Percentiles rank a stretch among this genome's conserved stretches.
Conservation (phyloP, 1,140 invertebrate genomes). For the Drosophila ambigua region DNA sequence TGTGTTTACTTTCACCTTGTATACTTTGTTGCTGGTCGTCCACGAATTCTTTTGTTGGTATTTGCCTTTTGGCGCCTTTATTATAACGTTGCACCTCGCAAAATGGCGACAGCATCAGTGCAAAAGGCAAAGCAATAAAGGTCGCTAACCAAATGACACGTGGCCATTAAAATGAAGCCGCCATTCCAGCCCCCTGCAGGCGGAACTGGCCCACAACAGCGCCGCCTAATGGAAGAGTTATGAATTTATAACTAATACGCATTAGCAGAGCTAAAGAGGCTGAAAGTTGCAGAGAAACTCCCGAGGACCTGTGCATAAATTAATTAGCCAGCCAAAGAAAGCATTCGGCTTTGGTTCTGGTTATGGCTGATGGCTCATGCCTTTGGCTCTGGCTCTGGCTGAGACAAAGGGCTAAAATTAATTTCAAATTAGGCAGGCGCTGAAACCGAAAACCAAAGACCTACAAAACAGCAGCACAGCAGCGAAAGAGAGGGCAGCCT, state of each 20-base stretch:
- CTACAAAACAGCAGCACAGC: constrained; percentile 14
- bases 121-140: constrained; percentile 15
- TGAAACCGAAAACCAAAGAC: constrained; percentile 49
- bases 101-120: constrained; percentile 15
- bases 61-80: constrained; percentile 78
- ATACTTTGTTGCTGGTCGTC: constrained; percentile 52
- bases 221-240: constrained; percentile 70
- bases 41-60: constrained; percentile 58
- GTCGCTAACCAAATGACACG: constrained; percentile 35
- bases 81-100: constrained; percentile 70
- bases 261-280: constrained; percentile 34
- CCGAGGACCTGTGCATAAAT: constrained; percentile 59
- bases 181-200: not conserved
- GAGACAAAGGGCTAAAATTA: constrained; percentile 68
- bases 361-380: constrained; percentile 7
- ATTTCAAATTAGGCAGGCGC: constrained; percentile 70
- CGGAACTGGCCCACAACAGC: not conserved
- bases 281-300: not conserved
- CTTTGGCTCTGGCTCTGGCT: constrained; percentile 5
- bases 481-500: not conserved
- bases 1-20: constrained; percentile 49
- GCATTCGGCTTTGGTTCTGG: constrained; percentile 16
- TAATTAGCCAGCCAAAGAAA: constrained; percentile 71
- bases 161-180: not conserved
- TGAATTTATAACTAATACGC: constrained; percentile 75